Base-by-base conservation (phyloP, 2,888 invertebrate species). In the Branchipolynoe longqiensis region DNA sequence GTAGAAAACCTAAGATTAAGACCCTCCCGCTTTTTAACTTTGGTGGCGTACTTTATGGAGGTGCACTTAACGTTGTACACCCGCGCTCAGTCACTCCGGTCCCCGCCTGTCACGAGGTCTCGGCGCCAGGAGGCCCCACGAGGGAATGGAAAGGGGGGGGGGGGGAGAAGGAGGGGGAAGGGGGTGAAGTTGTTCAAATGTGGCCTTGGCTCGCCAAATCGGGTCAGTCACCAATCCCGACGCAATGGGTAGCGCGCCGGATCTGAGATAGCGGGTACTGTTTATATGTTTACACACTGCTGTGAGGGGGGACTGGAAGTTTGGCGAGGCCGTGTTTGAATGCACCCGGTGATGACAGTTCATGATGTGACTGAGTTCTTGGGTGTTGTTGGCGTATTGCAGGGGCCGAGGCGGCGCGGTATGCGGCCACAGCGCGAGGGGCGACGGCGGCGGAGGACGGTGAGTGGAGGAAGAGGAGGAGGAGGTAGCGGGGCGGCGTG, bases 331-430 rank as follows among this genome's bases (percentile, higher is more conserved):
- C 6, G 69, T 69, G 18, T 69, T 69, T 69, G 69, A 33, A 69
- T 33, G 69, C 14, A 69, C 69, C 38, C 69, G 14, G 69, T 38
- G 14, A 69, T 69, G 36, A 69, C 38, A 33, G 69, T 69, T 69
- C 36, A 69, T 33, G 36, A 69, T 33, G 12, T 33, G 69, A 38
- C n/a, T 69, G 14, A 62, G 62, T 38, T 36, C n/a, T n/a, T n/a
- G n/a, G n/a, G n/a, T 69, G 69, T 22, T 69, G 14, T 25, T 69
- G n/a, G 12, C 18, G 14, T 18, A 36, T 69, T 69, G 69, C 69
- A 69, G 69, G 69, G 69, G 33, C 36, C n/a, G n/a, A n/a, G n/a
- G n/a, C n/a, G n/a, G n/a, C n/a, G n/a, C n/a, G n/a, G n/a, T n/a
- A n/a, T n/a, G n/a, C n/a, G n/a, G n/a, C n/a, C n/a, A n/a, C 69